Evolutionary conservation across 2,797 vertebrate genomes (phyloP).

Genomic region (Malacoctenus gilli): DNA sequence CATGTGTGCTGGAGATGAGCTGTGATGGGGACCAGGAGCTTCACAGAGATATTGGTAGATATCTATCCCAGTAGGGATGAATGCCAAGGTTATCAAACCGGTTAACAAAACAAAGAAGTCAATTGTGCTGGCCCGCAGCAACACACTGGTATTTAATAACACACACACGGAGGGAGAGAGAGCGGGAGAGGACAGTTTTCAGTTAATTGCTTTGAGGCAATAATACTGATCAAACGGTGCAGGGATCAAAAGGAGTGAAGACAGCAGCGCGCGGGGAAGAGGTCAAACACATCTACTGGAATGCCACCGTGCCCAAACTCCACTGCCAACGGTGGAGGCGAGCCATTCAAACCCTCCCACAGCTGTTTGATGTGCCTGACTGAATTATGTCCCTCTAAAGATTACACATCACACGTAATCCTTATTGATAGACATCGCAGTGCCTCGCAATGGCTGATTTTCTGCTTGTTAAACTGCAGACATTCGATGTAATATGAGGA

Average conservation of each 20-base stretch:
- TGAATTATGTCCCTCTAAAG: constrained; percentile 41
- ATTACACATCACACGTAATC: constrained; percentile 29
- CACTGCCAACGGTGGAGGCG: constrained; percentile 19
- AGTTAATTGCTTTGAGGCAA: constrained; percentile 75
- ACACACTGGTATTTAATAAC: constrained; percentile 76
- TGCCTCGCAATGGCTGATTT: not conserved
- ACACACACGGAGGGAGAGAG: constrained; percentile 38
- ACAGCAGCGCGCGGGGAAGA: constrained; percentile 48
- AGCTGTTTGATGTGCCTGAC: constrained; percentile 36
- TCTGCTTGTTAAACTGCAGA: no score
- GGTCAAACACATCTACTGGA: constrained; percentile 47
- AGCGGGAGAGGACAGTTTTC: constrained; percentile 55
- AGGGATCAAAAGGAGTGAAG: constrained; percentile 70
- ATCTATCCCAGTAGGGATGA: constrained; percentile 47
- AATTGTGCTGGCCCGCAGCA: constrained; percentile 75
- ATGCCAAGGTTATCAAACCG: constrained; percentile 63
- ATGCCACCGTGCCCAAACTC: constrained; percentile 27
- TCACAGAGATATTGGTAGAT: constrained; percentile 41
- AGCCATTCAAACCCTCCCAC: constrained; percentile 31
- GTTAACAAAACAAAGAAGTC: constrained; percentile 70
- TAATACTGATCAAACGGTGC: constrained; percentile 71
- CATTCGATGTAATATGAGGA: no score
- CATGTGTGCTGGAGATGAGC: constrained; percentile 13
- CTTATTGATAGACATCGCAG: constrained; percentile 19
- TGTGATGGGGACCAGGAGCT: constrained; percentile 16